Conservation (phyloP, 2,113 vertebrate genomes). For the Chionis minor region DNA sequence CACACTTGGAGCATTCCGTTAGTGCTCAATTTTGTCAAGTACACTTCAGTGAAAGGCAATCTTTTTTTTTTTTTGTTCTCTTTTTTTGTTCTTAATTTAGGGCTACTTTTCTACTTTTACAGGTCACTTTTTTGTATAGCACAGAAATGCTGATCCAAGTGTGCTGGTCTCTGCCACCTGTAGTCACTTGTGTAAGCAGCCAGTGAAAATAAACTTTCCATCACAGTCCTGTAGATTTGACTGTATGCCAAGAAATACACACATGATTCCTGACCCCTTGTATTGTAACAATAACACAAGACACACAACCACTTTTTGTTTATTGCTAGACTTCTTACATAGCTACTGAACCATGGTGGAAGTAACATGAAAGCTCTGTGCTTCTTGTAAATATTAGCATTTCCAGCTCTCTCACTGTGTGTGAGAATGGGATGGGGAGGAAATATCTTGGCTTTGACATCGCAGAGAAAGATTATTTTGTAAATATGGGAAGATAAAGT, state of each 20-base stretch:
- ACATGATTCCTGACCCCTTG: slow-evolving; percentile 56
- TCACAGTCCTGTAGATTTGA: slow-evolving; percentile 46
- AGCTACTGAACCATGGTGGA: slow-evolving; percentile 58
- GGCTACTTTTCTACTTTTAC: neutral
- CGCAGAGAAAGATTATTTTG: neutral
- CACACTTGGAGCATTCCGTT: neutral
- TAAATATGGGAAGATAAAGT: neutral
- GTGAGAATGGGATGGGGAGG: neutral
- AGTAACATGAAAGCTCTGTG: slow-evolving; percentile 50
- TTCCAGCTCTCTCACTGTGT: slow-evolving; percentile 16
- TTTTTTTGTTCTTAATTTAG: neutral
- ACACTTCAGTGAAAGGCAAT: neutral
- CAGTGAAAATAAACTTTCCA: slow-evolving; percentile 66
- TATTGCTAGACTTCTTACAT: slow-evolving; percentile 48
- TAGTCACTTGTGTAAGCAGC: slow-evolving; percentile 57
- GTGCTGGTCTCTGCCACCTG: slow-evolving; percentile 47
- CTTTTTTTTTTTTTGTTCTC: neutral
- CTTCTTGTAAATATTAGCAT: slow-evolving; percentile 56
- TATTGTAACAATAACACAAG: slow-evolving; percentile 53
- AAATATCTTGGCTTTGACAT: neutral
- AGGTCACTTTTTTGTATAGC: slow-evolving; percentile 7
- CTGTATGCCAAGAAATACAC: slow-evolving; percentile 46
- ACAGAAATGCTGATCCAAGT: slow-evolving; percentile 52
- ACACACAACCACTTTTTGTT: slow-evolving; percentile 53
- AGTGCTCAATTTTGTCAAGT: neutral